Evolutionary conservation across 1,140 invertebrate species (phyloP).

Genomic region (Tyrophagus putrescentiae): DNA sequence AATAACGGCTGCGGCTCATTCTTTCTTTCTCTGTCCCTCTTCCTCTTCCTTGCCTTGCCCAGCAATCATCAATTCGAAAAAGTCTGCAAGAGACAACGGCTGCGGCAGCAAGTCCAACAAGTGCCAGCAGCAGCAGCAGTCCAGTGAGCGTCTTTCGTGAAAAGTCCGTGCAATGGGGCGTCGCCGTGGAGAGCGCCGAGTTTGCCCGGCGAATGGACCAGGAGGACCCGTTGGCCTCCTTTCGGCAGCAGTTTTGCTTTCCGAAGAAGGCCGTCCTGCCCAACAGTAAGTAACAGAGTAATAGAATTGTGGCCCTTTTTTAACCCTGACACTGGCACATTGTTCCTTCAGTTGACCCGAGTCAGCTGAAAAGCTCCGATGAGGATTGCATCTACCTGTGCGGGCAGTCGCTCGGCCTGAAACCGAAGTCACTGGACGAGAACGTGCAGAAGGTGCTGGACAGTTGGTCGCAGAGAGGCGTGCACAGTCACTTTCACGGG

Average conservation of each 20-base stretch:
- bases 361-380: constrained; percentile 30
- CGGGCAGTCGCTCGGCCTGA: constrained; percentile 43
- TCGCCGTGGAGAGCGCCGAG: constrained; percentile 23
- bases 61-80: background rate
- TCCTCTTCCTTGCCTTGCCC: too few relatives aligned
- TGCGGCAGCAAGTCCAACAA: too few relatives aligned
- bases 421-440: constrained; percentile 34
- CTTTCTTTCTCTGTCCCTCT: too few relatives aligned
- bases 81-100: too few relatives aligned
- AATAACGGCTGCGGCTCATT: too few relatives aligned
- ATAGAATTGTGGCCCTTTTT: background rate
- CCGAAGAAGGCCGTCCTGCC: constrained; percentile 35
- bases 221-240: constrained; percentile 32
- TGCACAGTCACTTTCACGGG: constrained; percentile 37
- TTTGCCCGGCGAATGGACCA: constrained; percentile 36
- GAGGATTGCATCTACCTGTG: constrained; percentile 43
- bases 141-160: constrained; percentile 4
- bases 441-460: constrained; percentile 35
- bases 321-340: constrained; percentile 23
- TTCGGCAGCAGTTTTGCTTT: constrained; percentile 34
- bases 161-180: constrained; percentile 13
- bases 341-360: constrained; percentile 32
- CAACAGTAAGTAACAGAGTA: constrained; percentile 30
- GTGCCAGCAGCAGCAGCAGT: too few relatives aligned
- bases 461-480: constrained; percentile 39